Evolutionary conservation across 2,888 invertebrate species (phyloP), one percentile per base, ranked within the genome.

Genomic region (Coelopa pilipes): DNA sequence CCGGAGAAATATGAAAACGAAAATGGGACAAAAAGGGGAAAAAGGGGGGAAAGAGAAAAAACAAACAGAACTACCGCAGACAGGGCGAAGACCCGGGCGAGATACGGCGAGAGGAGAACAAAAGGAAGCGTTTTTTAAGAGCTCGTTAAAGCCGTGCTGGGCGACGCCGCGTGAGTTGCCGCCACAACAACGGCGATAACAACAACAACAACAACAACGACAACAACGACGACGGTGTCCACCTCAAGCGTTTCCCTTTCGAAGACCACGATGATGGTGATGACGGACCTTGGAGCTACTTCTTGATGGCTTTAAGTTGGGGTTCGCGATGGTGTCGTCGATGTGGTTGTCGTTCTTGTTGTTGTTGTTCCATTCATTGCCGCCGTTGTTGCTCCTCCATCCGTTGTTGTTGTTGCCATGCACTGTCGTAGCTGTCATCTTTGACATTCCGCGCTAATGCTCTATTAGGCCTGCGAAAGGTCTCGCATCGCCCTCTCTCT

Each of bases 401-500:
- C 10, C 10, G 10, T 53, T 53, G 53, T 57, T 34, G 21, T 60
- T 57, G 57, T 57, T 57, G 10, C 10, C 13, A 11, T 46, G 10
- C 45, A 53, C 21, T 73, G 73, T 70, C 71, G 70, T 55, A 71
- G 53, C 73, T 74, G 74, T 76, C 75, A 76, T 74, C 69, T 74
- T 74, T 74, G 74, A 76, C 73, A 72, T 76, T 76, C 72, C 67
- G 68, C 74, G 65, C 73, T 75, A 76, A 76, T 72, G 74, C 53
- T 53, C 66, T 59, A 19, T 46, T 19, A 55, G 46, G 53, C 13
- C 45, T 69, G 45, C 60, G 10, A 57, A 17, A 57, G 19, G 34
- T 34, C 34, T 34, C 2, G 7, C 7, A 34, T 34, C 34, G 2
- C 34, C 7, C 34, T 7, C 34, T 34, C 34, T 34, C 34, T 34